Conservation (phyloP, 2,888 invertebrate species). For the Halictus ligatus region DNA sequence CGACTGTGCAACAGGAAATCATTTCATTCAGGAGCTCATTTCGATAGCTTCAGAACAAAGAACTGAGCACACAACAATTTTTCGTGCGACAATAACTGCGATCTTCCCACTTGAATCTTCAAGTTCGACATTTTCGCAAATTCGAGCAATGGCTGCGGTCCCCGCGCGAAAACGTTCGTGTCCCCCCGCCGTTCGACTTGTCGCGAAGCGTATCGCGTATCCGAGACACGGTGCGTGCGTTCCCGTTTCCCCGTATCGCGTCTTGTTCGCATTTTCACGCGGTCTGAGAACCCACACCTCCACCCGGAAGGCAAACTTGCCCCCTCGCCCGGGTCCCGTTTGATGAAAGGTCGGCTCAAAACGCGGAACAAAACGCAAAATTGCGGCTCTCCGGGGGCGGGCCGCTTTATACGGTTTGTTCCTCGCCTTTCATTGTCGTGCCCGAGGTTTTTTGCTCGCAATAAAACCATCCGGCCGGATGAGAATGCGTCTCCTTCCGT, state of each 20-base stretch:
- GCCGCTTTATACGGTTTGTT: slow-evolving; percentile 9
- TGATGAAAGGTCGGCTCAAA: slow-evolving; percentile 18
- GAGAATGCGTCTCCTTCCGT: slow-evolving; percentile 29
- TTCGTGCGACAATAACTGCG: too few species aligned
- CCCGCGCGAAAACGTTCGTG: too few species aligned
- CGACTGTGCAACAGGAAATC: too few species aligned
- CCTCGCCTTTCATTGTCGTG: slow-evolving; percentile 12
- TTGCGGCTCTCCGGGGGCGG: slow-evolving; percentile 18
- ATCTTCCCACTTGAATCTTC: too few species aligned
- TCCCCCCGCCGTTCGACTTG: background rate
- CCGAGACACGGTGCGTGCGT: background rate
- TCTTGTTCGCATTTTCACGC: slow-evolving; percentile 32
- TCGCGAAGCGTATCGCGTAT: background rate
- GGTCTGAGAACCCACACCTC: slow-evolving; percentile 11
- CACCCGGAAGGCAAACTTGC: background rate
- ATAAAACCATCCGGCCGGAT: slow-evolving; percentile 30
- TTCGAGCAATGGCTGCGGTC: too few species aligned
- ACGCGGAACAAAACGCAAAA: slow-evolving; percentile 33
- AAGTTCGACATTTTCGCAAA: too few species aligned
- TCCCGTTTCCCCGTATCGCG: background rate
- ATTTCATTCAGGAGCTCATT: too few species aligned
- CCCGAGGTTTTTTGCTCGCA: slow-evolving; percentile 25
- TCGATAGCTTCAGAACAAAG: too few species aligned
- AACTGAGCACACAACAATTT: too few species aligned
- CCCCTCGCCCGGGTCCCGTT: background rate